Conservation (phyloP, 2,113 vertebrate genomes). For the Caranx ignobilis region DNA sequence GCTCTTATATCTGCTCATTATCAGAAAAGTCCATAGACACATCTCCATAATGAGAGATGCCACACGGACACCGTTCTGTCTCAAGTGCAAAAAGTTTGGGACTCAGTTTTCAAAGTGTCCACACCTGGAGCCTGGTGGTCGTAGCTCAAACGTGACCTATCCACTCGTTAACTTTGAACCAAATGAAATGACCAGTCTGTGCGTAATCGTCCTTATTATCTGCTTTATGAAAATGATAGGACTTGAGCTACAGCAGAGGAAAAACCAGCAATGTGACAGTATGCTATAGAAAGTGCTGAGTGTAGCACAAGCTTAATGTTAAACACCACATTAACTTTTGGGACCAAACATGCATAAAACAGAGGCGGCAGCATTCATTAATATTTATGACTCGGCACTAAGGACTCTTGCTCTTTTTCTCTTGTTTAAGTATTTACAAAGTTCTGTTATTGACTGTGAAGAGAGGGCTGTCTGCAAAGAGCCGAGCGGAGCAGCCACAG, state of each 20-base stretch:
- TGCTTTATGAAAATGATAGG: not conserved
- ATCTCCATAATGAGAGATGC: too few species aligned
- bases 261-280: not conserved
- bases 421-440: constrained; percentile 46
- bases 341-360: constrained; percentile 40
- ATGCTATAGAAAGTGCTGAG: constrained; percentile 49
- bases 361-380: constrained; percentile 2
- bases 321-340: constrained; percentile 64
- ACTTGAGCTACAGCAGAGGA: not conserved
- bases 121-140: not conserved
- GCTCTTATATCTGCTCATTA: too few species aligned
- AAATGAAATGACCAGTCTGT: not conserved
- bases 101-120: not conserved
- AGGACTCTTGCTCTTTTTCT: constrained; percentile 15
- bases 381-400: constrained; percentile 51
- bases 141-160: not conserved
- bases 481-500: not conserved
- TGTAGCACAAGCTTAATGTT: constrained; percentile 42
- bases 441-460: constrained; percentile 55
- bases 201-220: not conserved
- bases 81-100: not conserved
- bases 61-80: not conserved
- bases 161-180: not conserved
- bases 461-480: constrained; percentile 7
- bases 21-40: too few species aligned